These are phyloP conservation scores for Drosophila robusta DNA, from an alignment of 2,888 invertebrate species.

Conservation along the genomic window DNA sequence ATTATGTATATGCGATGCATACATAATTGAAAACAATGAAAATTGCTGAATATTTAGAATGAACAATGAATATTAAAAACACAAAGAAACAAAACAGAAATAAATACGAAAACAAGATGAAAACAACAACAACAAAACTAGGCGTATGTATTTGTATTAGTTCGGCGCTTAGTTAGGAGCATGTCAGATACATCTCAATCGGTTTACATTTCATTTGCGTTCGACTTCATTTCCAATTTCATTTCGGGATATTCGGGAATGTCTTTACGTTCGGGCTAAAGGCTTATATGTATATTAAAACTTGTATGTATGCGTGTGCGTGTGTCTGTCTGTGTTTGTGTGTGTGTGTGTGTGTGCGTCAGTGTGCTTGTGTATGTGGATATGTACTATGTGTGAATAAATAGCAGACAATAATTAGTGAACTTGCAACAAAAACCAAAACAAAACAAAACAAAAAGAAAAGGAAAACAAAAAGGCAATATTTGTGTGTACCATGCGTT, in stretches of 20 bases:
- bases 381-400: conserved; percentile 74
- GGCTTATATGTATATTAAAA: conserved; percentile 10
- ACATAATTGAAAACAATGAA: conserved; percentile 35
- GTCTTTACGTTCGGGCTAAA: conserved; percentile 1
- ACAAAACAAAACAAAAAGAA: conserved; percentile 17
- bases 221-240: conserved; percentile 3
- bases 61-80: conserved; percentile 36
- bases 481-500: conserved; percentile 51
- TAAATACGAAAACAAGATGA: conserved; percentile 9
- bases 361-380: conserved; percentile 22
- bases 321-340: conserved; percentile 30
- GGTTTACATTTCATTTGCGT: conserved; percentile 1
- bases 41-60: conserved; percentile 52
- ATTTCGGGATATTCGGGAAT: conserved; percentile 18
- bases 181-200: conserved; percentile 2
- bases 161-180: conserved; percentile 1
- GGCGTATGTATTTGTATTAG: conserved; percentile 7
- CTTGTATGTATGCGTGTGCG: conserved; percentile 25
- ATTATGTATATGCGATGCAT: conserved; percentile 48
- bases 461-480: conserved; percentile 36
- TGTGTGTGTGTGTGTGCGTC: conserved; percentile 27
- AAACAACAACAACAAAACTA: conserved; percentile 12
- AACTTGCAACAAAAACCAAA: conserved; percentile 43
- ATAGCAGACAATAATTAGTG: conserved; percentile 84
- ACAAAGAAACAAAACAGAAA: conserved; percentile 13